phyloP scores from a whole-genome alignment of 2,113 vertebrate genomes.

The Anoplopoma fimbria region DNA sequence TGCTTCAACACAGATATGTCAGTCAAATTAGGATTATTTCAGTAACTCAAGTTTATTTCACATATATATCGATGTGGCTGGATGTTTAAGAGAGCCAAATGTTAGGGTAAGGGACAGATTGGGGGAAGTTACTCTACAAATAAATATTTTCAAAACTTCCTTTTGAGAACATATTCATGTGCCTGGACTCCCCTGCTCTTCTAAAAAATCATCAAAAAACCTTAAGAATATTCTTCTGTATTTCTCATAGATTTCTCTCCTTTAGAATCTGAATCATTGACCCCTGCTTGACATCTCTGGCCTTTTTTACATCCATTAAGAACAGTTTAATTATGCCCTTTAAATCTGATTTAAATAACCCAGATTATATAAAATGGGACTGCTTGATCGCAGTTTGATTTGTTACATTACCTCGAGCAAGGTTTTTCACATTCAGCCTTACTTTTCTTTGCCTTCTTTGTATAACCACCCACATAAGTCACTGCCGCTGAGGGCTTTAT shows the following conservation, averaged over 20 bases:
- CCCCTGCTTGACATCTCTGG: background rate
- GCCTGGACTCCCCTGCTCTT: background rate
- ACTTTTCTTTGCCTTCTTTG: slow-evolving; percentile 1
- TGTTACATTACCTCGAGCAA: background rate
- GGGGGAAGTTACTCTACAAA: background rate
- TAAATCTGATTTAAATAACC: background rate
- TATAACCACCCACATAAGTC: slow-evolving; percentile 12
- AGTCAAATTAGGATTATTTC: background rate
- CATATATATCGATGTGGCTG: background rate
- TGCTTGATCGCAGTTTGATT: background rate
- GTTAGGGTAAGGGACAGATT: background rate
- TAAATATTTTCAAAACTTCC: background rate
- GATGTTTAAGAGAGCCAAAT: background rate
- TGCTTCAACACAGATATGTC: background rate
- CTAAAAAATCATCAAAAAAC: background rate
- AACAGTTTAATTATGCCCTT: background rate
- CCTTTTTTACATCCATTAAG: background rate
- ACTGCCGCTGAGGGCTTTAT: background rate
- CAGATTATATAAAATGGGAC: slow-evolving; percentile 1
- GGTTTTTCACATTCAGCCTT: background rate
- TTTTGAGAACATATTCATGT: background rate
- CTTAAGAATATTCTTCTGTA: background rate
- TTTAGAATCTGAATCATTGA: background rate
- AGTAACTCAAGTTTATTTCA: background rate
- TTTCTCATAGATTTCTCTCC: background rate